Percentiles rank a stretch among this genome's conserved stretches.
phyloP scores from a whole-genome alignment of 2,113 vertebrate species.

The Vulpes vulpes region DNA sequence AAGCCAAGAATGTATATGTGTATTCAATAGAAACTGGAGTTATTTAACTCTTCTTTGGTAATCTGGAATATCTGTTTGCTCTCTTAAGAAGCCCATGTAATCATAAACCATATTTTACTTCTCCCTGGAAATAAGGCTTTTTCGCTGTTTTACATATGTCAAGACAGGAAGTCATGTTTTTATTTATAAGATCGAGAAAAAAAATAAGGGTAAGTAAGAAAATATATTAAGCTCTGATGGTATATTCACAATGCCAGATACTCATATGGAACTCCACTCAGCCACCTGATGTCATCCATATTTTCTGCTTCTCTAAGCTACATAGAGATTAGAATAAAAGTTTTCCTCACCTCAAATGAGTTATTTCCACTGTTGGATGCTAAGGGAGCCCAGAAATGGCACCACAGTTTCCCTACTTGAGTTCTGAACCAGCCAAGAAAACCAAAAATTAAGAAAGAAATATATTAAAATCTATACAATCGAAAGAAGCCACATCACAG shows the following conservation, averaged over 20 bases:
- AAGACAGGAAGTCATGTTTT: background rate
- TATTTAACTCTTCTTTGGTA: background rate
- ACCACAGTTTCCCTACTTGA: background rate
- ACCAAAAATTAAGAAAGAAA: conserved; percentile 1
- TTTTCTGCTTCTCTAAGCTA: background rate
- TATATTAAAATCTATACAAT: background rate
- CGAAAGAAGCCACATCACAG: background rate
- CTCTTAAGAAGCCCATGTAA: background rate
- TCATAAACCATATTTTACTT: background rate
- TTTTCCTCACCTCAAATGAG: background rate
- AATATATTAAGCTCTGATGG: background rate
- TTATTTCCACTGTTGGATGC: background rate
- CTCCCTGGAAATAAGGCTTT: background rate
- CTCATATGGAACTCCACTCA: background rate
- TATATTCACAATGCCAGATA: background rate
- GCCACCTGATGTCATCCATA: no score
- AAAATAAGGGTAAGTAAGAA: background rate
- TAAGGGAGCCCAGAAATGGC: background rate
- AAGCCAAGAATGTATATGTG: background rate
- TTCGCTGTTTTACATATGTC: background rate
- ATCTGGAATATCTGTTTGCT: background rate
- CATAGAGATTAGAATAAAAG: background rate
- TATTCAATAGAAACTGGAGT: background rate
- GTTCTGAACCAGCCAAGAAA: background rate
- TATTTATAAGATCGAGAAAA: conserved; percentile 3